phyloP scores from a whole-genome alignment of 2,888 invertebrate species.

The Cheiracanthium punctorium region DNA sequence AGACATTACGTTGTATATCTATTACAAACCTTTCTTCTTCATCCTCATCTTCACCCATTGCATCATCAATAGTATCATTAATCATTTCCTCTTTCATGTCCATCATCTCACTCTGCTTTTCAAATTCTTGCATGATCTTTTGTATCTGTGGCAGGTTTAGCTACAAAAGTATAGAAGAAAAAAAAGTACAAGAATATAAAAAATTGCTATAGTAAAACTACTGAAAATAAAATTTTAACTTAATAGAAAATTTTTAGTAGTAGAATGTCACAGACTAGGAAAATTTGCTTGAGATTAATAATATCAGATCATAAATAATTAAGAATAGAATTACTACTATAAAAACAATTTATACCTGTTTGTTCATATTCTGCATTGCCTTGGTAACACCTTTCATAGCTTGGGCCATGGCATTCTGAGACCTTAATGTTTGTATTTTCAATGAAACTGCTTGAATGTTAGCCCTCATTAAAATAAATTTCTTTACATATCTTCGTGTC shows the following conservation, averaged over 20 bases:
- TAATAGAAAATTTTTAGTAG: too few species aligned
- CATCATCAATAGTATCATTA: constrained; percentile 99
- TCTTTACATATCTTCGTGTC: constrained; percentile 94
- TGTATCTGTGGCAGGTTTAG: constrained; percentile 99
- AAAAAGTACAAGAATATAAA: too few species aligned
- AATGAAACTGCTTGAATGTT: constrained; percentile 98
- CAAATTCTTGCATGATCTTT: constrained; percentile 94
- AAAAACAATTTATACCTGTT: constrained; percentile 77
- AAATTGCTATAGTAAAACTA: too few species aligned
- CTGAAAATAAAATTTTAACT: too few species aligned
- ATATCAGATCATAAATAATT: too few species aligned
- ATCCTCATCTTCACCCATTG: constrained; percentile 98
- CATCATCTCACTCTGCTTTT: constrained; percentile 99
- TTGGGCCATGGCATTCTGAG: constrained; percentile 99
- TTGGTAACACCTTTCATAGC: constrained; percentile 99
- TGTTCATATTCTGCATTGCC: constrained; percentile 99
- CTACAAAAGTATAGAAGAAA: too few species aligned
- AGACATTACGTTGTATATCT: not conserved
- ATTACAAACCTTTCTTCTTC: constrained; percentile 99
- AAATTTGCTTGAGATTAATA: too few species aligned
- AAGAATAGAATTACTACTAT: too few species aligned
- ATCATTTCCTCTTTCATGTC: constrained; percentile 99
- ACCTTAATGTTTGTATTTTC: constrained; percentile 97
- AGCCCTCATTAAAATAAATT: constrained; percentile 99
- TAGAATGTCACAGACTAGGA: too few species aligned